Evolutionary conservation across 1,140 invertebrate genomes (phyloP), one percentile per base, ranked within the genome.

Genomic region (Pachypsylla venusta): DNA sequence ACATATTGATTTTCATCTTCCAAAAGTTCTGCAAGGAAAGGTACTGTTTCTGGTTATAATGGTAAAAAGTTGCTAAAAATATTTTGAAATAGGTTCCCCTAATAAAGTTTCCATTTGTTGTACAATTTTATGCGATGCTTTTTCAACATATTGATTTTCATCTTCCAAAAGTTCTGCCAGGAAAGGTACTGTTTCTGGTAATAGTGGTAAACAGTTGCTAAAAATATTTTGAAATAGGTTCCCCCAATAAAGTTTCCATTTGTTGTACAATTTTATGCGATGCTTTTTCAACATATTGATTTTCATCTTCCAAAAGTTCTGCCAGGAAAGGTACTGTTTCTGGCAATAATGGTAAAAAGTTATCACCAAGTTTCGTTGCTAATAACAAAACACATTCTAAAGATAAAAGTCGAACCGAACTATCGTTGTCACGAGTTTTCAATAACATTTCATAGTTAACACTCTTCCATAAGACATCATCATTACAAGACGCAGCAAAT

Each of bases 361-460:
- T 85, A 70, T 87, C 85, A 2, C 85, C 86, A 1, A 92, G 70
- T 66, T 88, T 87, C 24, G 76, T 77, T 1, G 82, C 85, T 48
- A 89, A 19, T 19, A 48, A 22, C 79, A 59, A 83, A 79, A 16
- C 83, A 79, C 63, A 87, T 69, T 59, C 77, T 77, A 56, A 56
- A 20, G 25, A 19, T 7, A 57, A 16, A 39, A 81, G 57, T 7
- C 68, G 59, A 22, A 75, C 61, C 70, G 70, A 61, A 14, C 83
- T 74, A 56, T 81, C 79, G 63, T 79, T 76, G 66, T 88, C 81
- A 62, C 87, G 79, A 0, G 89, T 89, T 73, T 94, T 95, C 42
- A 94, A 73, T 16, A 94, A 72, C 56, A 93, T 81, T 71, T 93
- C 87, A 71, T 92, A 89, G 67, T 93, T 89, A 2, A 95, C 72